Evolutionary conservation across 2,888 invertebrate genomes (phyloP).

Genomic region (Noctua pronuba): DNA sequence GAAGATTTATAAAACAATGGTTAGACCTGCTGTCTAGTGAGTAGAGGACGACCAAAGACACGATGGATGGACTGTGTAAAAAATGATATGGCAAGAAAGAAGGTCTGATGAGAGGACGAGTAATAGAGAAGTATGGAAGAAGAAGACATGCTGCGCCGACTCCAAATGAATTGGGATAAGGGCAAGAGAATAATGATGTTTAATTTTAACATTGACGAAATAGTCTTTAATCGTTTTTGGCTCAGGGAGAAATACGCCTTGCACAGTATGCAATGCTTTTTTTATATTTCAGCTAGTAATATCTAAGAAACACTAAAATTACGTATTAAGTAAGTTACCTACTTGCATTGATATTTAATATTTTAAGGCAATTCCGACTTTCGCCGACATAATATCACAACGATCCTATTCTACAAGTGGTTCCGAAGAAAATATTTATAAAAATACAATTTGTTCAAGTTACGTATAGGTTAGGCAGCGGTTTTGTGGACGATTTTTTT

Average conservation of each 20-base stretch:
- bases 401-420: conserved; percentile 77
- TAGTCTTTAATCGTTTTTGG: background rate
- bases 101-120: too few species aligned
- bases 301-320: conserved; percentile 64
- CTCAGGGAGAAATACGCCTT: background rate
- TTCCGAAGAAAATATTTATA: conserved; percentile 71
- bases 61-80: too few species aligned
- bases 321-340: conserved; percentile 63
- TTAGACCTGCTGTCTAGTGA: too few species aligned
- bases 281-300: background rate
- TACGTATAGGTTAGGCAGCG: conserved; percentile 80
- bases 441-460: conserved; percentile 82
- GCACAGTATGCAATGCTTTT: background rate
- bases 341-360: conserved; percentile 77
- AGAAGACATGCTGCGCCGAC: too few species aligned
- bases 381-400: conserved; percentile 81
- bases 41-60: too few species aligned
- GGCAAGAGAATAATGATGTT: too few species aligned
- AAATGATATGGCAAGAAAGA: too few species aligned
- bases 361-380: conserved; percentile 78
- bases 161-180: too few species aligned
- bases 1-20: too few species aligned
- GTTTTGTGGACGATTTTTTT: conserved; percentile 77
- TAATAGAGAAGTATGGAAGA: too few species aligned
- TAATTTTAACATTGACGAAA: background rate